phyloP scores from a whole-genome alignment of 2,113 vertebrate genomes.

The Eira barbara region DNA sequence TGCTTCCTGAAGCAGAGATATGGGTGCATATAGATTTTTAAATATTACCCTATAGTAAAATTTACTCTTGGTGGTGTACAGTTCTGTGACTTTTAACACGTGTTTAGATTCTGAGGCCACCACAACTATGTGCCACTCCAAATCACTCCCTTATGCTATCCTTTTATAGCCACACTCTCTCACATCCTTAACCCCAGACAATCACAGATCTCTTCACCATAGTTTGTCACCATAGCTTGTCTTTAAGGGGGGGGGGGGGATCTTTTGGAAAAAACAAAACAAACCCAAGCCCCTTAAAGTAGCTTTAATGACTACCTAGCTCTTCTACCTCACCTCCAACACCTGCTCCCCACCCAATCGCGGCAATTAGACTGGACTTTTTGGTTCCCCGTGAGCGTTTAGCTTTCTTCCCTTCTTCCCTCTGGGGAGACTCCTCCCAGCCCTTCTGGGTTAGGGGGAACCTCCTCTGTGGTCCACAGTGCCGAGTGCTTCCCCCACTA shows the following conservation, averaged over 20 bases:
- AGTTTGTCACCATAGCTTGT: neutral
- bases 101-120: neutral
- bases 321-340: neutral
- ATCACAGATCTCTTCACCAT: neutral
- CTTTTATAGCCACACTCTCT: neutral
- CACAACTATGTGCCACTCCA: neutral
- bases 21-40: neutral
- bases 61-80: neutral
- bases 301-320: neutral
- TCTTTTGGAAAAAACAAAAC: neutral
- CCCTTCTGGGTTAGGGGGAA: too few species aligned
- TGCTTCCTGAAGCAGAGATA: neutral
- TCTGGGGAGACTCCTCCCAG: neutral
- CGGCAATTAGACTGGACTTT: neutral
- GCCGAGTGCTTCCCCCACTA: neutral
- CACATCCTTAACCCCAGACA: neutral
- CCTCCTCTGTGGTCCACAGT: accelerated
- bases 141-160: neutral
- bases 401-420: too few species aligned
- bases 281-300: neutral
- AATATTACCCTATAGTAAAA: neutral
- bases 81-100: neutral
- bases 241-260: neutral
- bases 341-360: accelerated
- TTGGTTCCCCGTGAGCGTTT: neutral